These are phyloP conservation scores for Labeo calbasu DNA, from an alignment of 2,797 vertebrate species.

Conservation along the genomic window DNA sequence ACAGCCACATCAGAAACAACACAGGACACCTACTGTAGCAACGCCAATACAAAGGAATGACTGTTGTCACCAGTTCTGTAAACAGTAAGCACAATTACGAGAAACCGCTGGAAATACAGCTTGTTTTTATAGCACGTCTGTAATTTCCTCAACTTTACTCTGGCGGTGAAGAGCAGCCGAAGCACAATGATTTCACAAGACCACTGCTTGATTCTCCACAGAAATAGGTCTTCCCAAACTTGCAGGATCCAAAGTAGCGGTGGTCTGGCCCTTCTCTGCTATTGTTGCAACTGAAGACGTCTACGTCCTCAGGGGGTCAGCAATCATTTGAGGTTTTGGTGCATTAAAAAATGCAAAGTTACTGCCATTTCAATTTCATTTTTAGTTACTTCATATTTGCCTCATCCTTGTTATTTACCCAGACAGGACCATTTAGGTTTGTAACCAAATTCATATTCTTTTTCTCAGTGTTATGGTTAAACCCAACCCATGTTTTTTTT, in stretches of 20 bases:
- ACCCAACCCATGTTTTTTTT: background rate
- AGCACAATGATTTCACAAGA: constrained; percentile 55
- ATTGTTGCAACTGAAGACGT: constrained; percentile 65
- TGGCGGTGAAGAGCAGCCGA: constrained; percentile 39
- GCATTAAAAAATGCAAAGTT: constrained; percentile 22
- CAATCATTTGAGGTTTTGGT: constrained; percentile 61
- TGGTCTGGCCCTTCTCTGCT: constrained; percentile 62
- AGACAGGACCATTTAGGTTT: background rate
- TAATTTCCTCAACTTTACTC: constrained; percentile 50
- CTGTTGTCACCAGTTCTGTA: constrained; percentile 50
- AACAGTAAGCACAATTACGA: constrained; percentile 51
- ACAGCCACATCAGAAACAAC: constrained; percentile 35
- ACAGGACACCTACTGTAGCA: constrained; percentile 36
- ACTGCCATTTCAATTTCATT: constrained; percentile 30
- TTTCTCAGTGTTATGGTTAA: background rate
- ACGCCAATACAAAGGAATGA: constrained; percentile 31
- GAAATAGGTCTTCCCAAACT: constrained; percentile 54
- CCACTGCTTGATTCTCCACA: constrained; percentile 45
- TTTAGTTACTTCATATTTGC: constrained; percentile 27
- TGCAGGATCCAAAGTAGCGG: constrained; percentile 57
- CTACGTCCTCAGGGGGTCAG: constrained; percentile 57
- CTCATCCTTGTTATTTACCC: constrained; percentile 19
- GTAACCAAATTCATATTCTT: background rate
- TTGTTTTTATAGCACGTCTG: constrained; percentile 51
- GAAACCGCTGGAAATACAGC: constrained; percentile 45